These are phyloP conservation scores for Conopomorpha cramerella DNA, from an alignment of 1,140 invertebrate genomes.

Conservation along the genomic window DNA sequence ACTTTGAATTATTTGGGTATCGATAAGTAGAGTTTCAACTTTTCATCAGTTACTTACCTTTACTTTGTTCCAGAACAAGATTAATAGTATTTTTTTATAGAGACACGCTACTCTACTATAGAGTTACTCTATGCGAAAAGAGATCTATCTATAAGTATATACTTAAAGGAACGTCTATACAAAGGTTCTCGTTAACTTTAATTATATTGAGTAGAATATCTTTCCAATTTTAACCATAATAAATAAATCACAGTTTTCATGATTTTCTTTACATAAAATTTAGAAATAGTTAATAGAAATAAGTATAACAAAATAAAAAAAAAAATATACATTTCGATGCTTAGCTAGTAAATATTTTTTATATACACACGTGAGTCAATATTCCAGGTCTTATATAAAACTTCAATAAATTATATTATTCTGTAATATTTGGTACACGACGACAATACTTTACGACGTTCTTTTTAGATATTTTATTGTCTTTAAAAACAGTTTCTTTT, in stretches of 20 bases:
- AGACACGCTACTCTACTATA: not conserved
- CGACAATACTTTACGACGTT: too few species aligned
- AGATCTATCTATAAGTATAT: slow-evolving; percentile 52
- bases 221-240: slow-evolving; percentile 37
- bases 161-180: slow-evolving; percentile 49
- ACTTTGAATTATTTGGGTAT: too few species aligned
- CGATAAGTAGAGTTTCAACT: too few species aligned
- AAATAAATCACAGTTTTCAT: slow-evolving; percentile 46
- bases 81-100: too few species aligned
- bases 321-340: too few species aligned
- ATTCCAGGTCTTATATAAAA: not conserved
- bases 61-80: too few species aligned
- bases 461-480: too few species aligned
- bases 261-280: not conserved
- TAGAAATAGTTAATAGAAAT: not conserved
- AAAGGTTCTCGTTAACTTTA: slow-evolving; percentile 28
- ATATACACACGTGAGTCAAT: not conserved
- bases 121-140: too few species aligned
- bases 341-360: not conserved
- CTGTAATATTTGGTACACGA: not conserved
- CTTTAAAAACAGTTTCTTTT: too few species aligned
- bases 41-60: too few species aligned
- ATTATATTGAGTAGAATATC: slow-evolving; percentile 3
- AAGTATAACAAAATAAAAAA: not conserved
- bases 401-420: not conserved